Percentiles rank a stretch among this genome's conserved stretches.
Evolutionary conservation across 37 sponge, comb jelly and placozoan genomes (phyloP).

Genomic region (Hormiphora californensis): DNA sequence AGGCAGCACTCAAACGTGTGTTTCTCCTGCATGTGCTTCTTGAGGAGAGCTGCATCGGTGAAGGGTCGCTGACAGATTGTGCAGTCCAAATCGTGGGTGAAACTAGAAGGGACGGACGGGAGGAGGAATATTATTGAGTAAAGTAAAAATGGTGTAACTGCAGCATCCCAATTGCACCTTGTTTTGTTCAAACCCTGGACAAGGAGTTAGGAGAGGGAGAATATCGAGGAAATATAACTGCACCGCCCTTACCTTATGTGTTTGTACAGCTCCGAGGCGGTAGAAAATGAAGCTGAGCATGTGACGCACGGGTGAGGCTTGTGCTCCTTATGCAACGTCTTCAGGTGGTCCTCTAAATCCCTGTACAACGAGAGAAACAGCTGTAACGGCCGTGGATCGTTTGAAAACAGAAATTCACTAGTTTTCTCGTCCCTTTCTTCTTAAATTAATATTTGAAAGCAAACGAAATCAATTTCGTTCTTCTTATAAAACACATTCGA

Average conservation of each 20-base stretch:
- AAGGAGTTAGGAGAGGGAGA: too few species aligned
- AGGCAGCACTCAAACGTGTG: constrained; percentile 21
- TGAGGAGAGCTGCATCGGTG: background rate
- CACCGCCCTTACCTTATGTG: background rate
- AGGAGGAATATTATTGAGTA: background rate
- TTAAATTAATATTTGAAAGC: too few species aligned
- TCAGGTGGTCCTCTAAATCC: background rate
- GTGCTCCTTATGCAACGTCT: background rate
- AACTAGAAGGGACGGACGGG: background rate
- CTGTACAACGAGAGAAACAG: background rate
- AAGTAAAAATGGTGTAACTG: background rate
- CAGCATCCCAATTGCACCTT: too few species aligned
- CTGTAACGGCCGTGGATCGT: background rate
- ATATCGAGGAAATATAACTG: too few species aligned
- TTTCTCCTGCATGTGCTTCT: background rate
- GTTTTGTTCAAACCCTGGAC: too few species aligned
- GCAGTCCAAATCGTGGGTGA: constrained; percentile 18
- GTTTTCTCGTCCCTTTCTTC: too few species aligned
- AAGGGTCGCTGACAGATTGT: background rate
- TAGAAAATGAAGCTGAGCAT: background rate
- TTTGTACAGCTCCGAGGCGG: constrained; percentile 9
- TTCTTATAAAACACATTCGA: too few species aligned
- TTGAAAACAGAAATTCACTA: background rate
- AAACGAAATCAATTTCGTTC: too few species aligned
- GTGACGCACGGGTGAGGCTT: background rate